These are phyloP conservation scores for Sebastes vulpes DNA, from an alignment of 2,797 vertebrate species.

Conservation along the genomic window DNA sequence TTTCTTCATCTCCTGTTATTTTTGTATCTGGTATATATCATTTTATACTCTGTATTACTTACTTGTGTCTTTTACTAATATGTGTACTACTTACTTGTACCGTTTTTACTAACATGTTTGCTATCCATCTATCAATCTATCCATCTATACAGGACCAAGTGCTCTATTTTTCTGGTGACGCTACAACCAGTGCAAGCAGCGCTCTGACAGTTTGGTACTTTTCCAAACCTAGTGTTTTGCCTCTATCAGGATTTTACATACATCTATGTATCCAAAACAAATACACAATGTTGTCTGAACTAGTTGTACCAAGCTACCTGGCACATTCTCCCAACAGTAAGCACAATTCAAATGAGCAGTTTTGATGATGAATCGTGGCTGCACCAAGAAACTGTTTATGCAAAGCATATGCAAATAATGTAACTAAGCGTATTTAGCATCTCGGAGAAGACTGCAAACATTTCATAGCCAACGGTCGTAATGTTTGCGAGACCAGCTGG, in stretches of 20 bases:
- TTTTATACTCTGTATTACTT: too few relatives aligned
- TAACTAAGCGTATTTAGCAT: neutral
- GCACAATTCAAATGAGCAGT: neutral
- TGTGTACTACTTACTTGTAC: too few relatives aligned
- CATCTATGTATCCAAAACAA: neutral
- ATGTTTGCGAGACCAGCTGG: neutral
- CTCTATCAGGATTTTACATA: neutral
- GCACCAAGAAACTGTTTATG: neutral
- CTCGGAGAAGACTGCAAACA: neutral
- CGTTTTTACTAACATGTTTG: too few relatives aligned
- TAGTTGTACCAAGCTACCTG: neutral
- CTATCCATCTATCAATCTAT: too few relatives aligned
- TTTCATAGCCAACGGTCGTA: neutral
- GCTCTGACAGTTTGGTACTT: neutral
- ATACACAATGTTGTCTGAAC: neutral
- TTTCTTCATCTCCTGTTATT: too few relatives aligned
- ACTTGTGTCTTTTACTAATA: too few relatives aligned
- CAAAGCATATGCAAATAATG: slow-evolving; percentile 10
- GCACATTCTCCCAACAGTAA: neutral
- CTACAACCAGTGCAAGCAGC: neutral
- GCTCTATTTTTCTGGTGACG: rapidly evolving
- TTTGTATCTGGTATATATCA: too few relatives aligned
- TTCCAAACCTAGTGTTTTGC: neutral
- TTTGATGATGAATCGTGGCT: neutral
- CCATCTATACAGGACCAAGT: neutral